These are phyloP conservation scores for Leucopternis melanops DNA, from an alignment of 2,113 vertebrate genomes.

Conservation along the genomic window DNA sequence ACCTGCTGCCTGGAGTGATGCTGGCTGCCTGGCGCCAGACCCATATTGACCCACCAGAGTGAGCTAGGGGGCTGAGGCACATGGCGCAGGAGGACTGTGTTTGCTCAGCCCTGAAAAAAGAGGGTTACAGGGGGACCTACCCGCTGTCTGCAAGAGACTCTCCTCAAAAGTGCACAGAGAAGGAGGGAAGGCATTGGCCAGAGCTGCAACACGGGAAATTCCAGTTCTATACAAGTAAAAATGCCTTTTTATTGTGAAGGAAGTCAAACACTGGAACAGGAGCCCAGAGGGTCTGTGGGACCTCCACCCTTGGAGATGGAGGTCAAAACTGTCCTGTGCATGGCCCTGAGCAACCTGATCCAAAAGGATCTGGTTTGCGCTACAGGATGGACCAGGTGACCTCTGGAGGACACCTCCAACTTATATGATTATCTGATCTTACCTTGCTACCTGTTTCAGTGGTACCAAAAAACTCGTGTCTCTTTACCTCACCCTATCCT, in stretches of 20 bases:
- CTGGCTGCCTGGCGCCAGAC: not conserved
- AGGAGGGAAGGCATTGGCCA: rapidly evolving
- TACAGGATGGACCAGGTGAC: not conserved
- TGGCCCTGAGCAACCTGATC: not conserved
- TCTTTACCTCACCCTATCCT: not conserved
- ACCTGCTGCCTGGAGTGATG: rapidly evolving
- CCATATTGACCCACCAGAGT: rapidly evolving
- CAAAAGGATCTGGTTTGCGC: not conserved
- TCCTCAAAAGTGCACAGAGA: not conserved
- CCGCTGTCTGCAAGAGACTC: not conserved
- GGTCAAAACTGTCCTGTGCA: not conserved
- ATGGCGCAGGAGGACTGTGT: rapidly evolving
- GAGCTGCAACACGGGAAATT: not conserved
- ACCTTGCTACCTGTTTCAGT: not conserved
- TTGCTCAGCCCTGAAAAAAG: not conserved
- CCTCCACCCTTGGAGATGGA: not conserved
- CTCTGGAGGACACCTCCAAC: not conserved
- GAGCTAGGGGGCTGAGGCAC: rapidly evolving
- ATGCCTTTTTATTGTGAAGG: not conserved
- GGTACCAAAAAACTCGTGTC: not conserved
- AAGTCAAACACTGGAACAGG: not conserved
- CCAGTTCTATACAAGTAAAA: rapidly evolving
- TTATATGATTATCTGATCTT: rapidly evolving
- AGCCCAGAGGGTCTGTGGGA: not conserved
- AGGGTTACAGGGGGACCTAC: not conserved